Evolutionary conservation across 2,113 vertebrate species (phyloP).

Genomic region (Stomatorhinus ivindoensis): DNA sequence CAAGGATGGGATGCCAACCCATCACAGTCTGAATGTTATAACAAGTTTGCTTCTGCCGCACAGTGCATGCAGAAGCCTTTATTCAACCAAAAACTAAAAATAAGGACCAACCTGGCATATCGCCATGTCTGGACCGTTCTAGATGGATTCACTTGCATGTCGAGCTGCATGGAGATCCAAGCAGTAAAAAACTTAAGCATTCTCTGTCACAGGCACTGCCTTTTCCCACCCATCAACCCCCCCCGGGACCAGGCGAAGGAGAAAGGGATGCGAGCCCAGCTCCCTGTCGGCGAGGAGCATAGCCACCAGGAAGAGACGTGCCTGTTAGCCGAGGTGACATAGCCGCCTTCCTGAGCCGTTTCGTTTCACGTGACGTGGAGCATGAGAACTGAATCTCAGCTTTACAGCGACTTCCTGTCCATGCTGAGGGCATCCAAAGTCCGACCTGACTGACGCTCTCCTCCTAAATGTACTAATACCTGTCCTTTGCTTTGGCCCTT

Average conservation of each 20-base stretch:
- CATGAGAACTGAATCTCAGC: not conserved
- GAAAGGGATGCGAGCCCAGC: not conserved
- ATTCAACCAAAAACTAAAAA: not conserved
- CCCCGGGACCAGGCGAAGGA: not conserved
- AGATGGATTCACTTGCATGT: not conserved
- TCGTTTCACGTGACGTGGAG: not conserved
- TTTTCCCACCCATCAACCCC: constrained; percentile 8
- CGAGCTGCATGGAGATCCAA: not conserved
- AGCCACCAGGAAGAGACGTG: not conserved
- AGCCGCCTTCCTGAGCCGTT: not conserved
- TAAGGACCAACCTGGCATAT: not conserved
- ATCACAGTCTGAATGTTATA: not conserved
- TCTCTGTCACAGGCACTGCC: not conserved
- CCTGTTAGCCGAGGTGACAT: constrained; percentile 4
- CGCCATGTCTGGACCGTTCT: not conserved
- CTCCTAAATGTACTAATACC: not conserved
- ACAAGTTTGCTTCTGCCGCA: not conserved
- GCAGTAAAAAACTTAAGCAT: not conserved
- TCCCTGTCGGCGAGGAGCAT: not conserved
- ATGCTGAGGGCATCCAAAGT: not conserved
- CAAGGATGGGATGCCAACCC: not conserved
- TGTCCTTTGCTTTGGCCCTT: not conserved
- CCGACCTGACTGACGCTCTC: not conserved
- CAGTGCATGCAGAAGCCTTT: not conserved
- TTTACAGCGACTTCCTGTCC: not conserved